These are phyloP conservation scores for Hoplodrina ambigua DNA, from an alignment of 2,888 invertebrate species.

Conservation along the genomic window DNA sequence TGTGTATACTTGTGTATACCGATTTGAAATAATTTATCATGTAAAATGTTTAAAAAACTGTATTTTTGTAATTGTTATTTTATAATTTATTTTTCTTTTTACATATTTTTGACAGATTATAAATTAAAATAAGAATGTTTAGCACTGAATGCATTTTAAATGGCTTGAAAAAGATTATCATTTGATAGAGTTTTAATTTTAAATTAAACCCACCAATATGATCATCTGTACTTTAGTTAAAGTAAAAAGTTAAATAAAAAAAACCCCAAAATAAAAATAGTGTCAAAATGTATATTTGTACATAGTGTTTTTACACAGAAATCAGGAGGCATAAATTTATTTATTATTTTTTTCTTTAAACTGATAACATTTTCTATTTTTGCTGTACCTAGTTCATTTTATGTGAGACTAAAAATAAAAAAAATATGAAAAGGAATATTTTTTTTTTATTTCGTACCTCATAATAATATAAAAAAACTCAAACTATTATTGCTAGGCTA, in stretches of 20 bases:
- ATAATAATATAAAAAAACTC: slow-evolving; percentile 27
- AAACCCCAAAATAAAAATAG: slow-evolving; percentile 53
- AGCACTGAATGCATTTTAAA: slow-evolving; percentile 11
- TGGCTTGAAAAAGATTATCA: slow-evolving; percentile 4
- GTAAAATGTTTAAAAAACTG: slow-evolving; percentile 46
- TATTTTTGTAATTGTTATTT: slow-evolving; percentile 57
- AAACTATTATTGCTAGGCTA: slow-evolving; percentile 45
- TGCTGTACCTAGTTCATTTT: slow-evolving; percentile 75
- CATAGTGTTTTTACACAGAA: slow-evolving; percentile 78
- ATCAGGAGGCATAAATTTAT: slow-evolving; percentile 86
- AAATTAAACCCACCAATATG: slow-evolving; percentile 74
- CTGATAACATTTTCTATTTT: slow-evolving; percentile 79
- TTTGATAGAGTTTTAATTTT: slow-evolving; percentile 37
- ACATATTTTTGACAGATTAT: slow-evolving; percentile 33
- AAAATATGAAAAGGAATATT: slow-evolving; percentile 66
- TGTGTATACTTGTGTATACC: slow-evolving; percentile 30
- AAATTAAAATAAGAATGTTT: background rate
- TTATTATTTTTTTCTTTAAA: slow-evolving; percentile 75
- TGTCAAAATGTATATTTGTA: slow-evolving; percentile 85
- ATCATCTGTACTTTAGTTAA: slow-evolving; percentile 32
- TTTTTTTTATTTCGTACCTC: slow-evolving; percentile 64
- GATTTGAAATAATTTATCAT: slow-evolving; percentile 17
- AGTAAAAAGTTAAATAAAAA: slow-evolving; percentile 27
- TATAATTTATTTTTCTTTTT: slow-evolving; percentile 62
- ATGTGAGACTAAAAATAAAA: slow-evolving; percentile 79